Evolutionary conservation across 2,113 vertebrate genomes (phyloP).

Genomic region (Gopherus evgoodei): DNA sequence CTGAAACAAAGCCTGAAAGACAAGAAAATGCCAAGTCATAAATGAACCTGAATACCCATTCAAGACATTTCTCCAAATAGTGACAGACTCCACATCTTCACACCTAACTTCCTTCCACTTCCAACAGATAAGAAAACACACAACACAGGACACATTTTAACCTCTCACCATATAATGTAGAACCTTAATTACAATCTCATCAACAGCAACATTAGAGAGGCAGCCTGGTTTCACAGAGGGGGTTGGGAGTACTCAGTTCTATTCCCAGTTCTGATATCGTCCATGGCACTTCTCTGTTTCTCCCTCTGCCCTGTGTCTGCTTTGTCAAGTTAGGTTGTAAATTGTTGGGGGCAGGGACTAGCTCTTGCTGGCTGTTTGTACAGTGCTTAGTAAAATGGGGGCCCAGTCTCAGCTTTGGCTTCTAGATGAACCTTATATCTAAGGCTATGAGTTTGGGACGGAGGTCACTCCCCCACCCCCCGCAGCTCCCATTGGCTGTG

Average conservation of each 20-base stretch:
- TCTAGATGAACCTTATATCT: neutral
- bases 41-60: neutral
- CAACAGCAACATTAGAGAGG: neutral
- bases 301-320: neutral
- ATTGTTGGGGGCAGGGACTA: neutral
- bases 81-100: constrained; percentile 3
- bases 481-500: too few relatives aligned
- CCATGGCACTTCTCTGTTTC: neutral
- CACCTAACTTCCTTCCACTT: neutral
- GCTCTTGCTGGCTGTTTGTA: neutral
- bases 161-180: neutral
- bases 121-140: accelerated
- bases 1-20: neutral
- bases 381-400: neutral
- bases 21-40: neutral
- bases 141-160: neutral
- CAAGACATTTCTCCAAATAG: neutral
- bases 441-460: too few relatives aligned
- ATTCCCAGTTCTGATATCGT: neutral
- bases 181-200: neutral
- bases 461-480: too few relatives aligned
- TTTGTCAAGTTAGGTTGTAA: neutral
- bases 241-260: neutral
- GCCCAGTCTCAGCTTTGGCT: accelerated
- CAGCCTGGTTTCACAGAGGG: accelerated